Base-by-base conservation (phyloP, 1,140 invertebrate genomes). In the Drosophila tsacasi region DNA sequence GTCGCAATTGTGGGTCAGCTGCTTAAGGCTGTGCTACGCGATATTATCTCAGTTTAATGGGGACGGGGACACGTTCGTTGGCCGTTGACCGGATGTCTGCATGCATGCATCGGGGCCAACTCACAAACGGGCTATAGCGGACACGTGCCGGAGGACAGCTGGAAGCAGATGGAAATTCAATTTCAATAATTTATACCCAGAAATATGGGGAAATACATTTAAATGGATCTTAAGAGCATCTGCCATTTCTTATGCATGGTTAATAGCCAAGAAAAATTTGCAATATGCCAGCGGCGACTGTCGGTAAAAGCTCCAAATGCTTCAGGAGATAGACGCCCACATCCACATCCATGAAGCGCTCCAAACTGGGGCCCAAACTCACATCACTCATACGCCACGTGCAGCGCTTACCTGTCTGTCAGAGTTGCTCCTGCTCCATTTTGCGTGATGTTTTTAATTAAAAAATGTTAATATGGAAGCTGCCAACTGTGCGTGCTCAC, bases 301-400 rank as follows among this genome's bases (percentile, higher is more conserved):
- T 27, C 23, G 32, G 64, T 35, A 30, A 47, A 15, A 30, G 67
- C 50, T 25, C 7, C 27, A 50, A 68, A 32, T 50, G 68, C 49
- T 62, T n/a, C 58, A 55, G 32, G 58, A n/a, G 59, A 61, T 54
- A 52, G 52, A 40, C 52, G 65, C 65, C 69, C 73, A 75, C 69
- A 73, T 55, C n/a, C 57, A 32, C 19, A n/a, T 49, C 35, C 37
- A 19, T 19, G 17, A 25, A 23, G 23, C 32, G 19, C 66, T 44
- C 21, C 17, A 49, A 75, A 42, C 44, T 73, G 69, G 12, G 54
- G 35, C 19, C 54, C 44, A 35, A 75, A 61, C 58, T 59, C 67
- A 61, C 74, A 89, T 84, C 84, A 90, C 84, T 89, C 84, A 89
- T 81, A 75, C 84, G 84, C 85, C 77, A 84, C 46, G 80, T 87